Evolutionary conservation across 2,888 invertebrate genomes (phyloP).

Genomic region (Nemotelus nigrinus): DNA sequence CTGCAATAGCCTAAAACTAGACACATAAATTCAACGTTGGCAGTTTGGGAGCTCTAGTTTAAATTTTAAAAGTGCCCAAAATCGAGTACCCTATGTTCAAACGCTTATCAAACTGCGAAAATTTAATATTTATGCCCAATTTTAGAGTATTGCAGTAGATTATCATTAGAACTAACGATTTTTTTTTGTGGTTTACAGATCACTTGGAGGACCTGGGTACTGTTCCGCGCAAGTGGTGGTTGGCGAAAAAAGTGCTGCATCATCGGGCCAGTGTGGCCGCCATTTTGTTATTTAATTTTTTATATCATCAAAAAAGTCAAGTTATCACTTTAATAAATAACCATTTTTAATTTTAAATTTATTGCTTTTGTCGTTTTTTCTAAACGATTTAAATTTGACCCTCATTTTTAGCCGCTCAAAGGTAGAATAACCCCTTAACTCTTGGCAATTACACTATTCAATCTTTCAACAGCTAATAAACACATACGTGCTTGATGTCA

Average conservation of each 20-base stretch:
- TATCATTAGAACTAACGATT: not conserved
- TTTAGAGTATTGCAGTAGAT: not conserved
- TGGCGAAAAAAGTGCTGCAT: not conserved
- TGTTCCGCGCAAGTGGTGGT: not conserved
- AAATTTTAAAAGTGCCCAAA: not conserved
- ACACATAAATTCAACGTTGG: not conserved
- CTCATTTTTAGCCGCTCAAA: not conserved
- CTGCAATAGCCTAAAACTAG: not conserved
- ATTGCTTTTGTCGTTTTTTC: conserved; percentile 6
- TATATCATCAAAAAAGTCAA: not conserved
- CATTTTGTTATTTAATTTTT: not conserved
- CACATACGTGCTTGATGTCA: too few relatives aligned
- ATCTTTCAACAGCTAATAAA: too few relatives aligned
- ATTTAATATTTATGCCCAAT: too few relatives aligned
- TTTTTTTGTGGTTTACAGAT: not conserved
- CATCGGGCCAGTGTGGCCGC: not conserved
- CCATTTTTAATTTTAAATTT: not conserved
- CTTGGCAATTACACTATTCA: too few relatives aligned
- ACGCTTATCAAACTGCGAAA: not conserved
- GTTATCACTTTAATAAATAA: too few relatives aligned
- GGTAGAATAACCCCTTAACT: too few relatives aligned
- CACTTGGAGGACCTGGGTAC: not conserved
- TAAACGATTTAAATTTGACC: not conserved
- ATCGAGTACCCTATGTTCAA: not conserved
- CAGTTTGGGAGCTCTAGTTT: conserved; percentile 6